phyloP scores from a whole-genome alignment of 2,113 vertebrate genomes.

The Eclectus roratus region DNA sequence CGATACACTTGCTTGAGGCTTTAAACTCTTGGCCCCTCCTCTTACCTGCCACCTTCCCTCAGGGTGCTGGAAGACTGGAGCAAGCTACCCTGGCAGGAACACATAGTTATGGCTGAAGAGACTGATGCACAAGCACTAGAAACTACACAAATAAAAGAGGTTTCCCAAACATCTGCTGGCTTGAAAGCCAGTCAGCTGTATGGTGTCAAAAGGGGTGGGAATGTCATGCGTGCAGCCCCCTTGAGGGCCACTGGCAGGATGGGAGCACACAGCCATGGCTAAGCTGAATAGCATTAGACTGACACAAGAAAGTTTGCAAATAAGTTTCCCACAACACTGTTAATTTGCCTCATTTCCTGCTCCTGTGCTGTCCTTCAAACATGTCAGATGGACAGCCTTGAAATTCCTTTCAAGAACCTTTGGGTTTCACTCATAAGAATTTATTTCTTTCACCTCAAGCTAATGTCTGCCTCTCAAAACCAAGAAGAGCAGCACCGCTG shows the following conservation, averaged over 20 bases:
- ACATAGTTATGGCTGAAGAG: rapidly evolving
- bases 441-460: background rate
- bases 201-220: background rate
- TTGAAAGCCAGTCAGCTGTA: background rate
- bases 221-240: background rate
- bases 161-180: background rate
- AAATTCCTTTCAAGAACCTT: background rate
- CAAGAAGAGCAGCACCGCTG: rapidly evolving
- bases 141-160: background rate
- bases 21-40: background rate
- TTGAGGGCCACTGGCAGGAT: background rate
- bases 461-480: background rate
- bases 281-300: background rate
- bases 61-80: background rate
- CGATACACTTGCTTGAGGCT: background rate
- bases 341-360: background rate
- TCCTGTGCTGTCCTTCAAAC: background rate
- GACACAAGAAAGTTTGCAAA: background rate
- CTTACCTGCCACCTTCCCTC: background rate
- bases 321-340: background rate
- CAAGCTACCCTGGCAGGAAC: background rate
- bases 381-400: background rate
- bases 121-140: background rate
- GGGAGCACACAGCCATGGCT: rapidly evolving
- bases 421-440: background rate